Evolutionary conservation across 1,140 invertebrate genomes (phyloP), one percentile per base, ranked within the genome.

Genomic region (Pristionchus pacificus): DNA sequence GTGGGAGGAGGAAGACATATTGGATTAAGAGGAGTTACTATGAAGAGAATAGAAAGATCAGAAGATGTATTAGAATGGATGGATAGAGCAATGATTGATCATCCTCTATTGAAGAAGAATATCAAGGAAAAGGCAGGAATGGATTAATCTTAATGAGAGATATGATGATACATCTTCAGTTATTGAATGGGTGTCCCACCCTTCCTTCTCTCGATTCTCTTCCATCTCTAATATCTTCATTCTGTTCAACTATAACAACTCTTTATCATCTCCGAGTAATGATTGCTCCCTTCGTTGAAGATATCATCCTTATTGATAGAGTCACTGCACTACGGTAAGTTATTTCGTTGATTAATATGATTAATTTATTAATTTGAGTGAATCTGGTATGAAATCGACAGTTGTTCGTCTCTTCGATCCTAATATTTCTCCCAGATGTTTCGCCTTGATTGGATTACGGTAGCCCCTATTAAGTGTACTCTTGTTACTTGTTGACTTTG

Each of bases 211-310:
- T 49, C 19, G 6, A 6, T 49, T 49, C 38, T 49, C 38, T 49
- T 49, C 38, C 38, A 49, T 49, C 38, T 49, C 38, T 49, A 6
- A 19, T 72, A 2, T 38, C 75, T 31, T 6, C 30, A 31, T 28
- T 24, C 24, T 14, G 32, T 2, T 25, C 74, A 13, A 75, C 73
- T 33, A 25, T 77, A 68, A 28, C 71, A 2, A 14, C 71, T 29
- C 15, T 79, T 24, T 78, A 81, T 55, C 59, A 60, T 24, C 60
- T 80, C 1, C 75, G 79, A 19, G 65, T 74, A 2, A 66, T 80
- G 29, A 49, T 80, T 57, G 79, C 78, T 0, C 79, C 79, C 19
- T 13, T 80, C 2, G 72, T 81, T 27, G 79, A 80, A 71, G 55
- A 76, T 13, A 31, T 78, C 0, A 75, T 80, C 38, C 59, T 81